Conservation (phyloP, 2,797 vertebrate genomes). For the Psittacula echo region DNA sequence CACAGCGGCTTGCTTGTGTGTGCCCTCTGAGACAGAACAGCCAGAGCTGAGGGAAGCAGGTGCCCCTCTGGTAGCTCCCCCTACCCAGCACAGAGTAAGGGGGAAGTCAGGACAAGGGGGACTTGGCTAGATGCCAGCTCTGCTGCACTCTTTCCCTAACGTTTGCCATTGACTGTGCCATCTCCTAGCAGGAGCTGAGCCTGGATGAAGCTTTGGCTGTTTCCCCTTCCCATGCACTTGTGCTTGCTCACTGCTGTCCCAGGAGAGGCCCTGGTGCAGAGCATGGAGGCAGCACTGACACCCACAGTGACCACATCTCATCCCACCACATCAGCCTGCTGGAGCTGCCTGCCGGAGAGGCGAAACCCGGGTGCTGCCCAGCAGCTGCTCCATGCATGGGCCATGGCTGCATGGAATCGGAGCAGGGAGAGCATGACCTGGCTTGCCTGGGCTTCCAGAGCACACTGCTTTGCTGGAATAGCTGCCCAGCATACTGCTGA, state of each 20-base stretch:
- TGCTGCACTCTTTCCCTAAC: background rate
- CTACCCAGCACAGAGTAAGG: accelerated
- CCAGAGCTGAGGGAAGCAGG: background rate
- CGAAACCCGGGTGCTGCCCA: background rate
- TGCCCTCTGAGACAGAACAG: accelerated
- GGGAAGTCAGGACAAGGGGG: background rate
- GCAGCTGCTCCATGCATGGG: background rate
- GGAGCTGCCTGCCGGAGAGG: background rate
- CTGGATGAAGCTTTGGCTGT: background rate
- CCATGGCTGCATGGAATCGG: accelerated
- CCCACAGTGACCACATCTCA: background rate
- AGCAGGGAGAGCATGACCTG: background rate
- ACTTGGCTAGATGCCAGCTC: accelerated
- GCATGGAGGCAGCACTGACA: accelerated
- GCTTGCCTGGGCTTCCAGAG: accelerated
- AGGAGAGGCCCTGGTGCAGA: background rate
- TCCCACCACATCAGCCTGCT: background rate
- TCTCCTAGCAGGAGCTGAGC: background rate
- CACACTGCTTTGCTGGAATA: accelerated
- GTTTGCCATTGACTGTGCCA: too few species aligned
- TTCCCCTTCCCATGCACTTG: background rate
- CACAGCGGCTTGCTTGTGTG: accelerated
- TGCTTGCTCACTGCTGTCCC: background rate
- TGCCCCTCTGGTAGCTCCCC: background rate
- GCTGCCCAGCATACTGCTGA: background rate